Conservation (phyloP, 2,888 invertebrate species). For the Eupithecia subumbrata region DNA sequence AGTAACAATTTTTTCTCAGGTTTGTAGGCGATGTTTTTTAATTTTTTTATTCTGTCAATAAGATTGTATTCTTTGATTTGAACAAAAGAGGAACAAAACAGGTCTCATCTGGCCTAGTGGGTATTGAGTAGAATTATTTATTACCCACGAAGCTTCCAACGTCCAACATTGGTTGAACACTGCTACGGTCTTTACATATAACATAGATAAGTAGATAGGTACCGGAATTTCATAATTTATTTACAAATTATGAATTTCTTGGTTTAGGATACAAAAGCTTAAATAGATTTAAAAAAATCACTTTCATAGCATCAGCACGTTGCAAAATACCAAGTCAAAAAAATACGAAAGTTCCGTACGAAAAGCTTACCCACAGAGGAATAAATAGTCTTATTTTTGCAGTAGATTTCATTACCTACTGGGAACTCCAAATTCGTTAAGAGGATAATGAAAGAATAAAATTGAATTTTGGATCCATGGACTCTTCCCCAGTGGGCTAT, state of each 20-base stretch:
- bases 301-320: too few relatives aligned
- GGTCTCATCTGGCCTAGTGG: not conserved
- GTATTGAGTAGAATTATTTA: not conserved
- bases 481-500: not conserved
- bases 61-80: not conserved
- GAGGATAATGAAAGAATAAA: not conserved
- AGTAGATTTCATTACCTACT: not conserved
- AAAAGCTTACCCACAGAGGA: not conserved
- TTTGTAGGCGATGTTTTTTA: too few relatives aligned
- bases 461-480: not conserved
- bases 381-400: not conserved
- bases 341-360: not conserved
- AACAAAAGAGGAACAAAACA: too few relatives aligned
- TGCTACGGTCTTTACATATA: not conserved
- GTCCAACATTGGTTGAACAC: not conserved
- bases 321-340: not conserved
- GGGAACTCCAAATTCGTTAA: not conserved
- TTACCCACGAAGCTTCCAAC: not conserved
- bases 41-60: too few relatives aligned
- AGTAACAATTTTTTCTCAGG: not conserved
- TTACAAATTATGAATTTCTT: too few relatives aligned
- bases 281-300: too few relatives aligned
- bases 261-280: too few relatives aligned
- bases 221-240: not conserved
- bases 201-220: not conserved